Conservation (phyloP, 2,888 invertebrate genomes). For the Cataglyphis albicans region DNA sequence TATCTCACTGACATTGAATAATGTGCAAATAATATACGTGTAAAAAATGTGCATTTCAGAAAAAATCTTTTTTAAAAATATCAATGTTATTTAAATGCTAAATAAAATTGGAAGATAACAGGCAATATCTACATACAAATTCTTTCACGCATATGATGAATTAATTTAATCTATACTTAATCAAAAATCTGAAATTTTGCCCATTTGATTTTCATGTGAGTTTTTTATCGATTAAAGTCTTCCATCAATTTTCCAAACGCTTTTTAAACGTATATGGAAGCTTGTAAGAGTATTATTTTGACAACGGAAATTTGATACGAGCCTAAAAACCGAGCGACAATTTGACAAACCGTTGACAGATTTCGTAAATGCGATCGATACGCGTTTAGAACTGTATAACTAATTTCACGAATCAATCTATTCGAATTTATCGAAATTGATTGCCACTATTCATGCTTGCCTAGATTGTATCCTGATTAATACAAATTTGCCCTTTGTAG, state of each 20-base stretch:
- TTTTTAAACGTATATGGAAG: not conserved
- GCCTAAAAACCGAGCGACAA: not conserved
- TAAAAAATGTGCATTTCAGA: not conserved
- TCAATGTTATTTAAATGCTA: not conserved
- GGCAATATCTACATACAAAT: not conserved
- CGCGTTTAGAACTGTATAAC: not conserved
- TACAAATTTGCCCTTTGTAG: not conserved
- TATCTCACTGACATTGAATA: not conserved
- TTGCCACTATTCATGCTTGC: not conserved
- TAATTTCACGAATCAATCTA: not conserved
- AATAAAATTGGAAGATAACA: not conserved
- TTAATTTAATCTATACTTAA: not conserved
- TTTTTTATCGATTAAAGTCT: not conserved
- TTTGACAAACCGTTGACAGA: not conserved
- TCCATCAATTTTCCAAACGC: not conserved
- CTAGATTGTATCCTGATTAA: not conserved
- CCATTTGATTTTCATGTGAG: not conserved
- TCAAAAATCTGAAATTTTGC: not conserved
- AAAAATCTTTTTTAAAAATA: not conserved
- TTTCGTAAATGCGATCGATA: not conserved
- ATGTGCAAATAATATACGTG: not conserved
- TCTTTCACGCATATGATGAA: not conserved
- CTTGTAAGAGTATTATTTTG: not conserved
- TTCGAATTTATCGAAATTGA: not conserved
- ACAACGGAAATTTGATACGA: not conserved